A percentile compares a stretch with the other conserved stretches of the same genome.
Evolutionary conservation across 2,888 invertebrate genomes (phyloP).

Genomic region (Tipula unca): DNA sequence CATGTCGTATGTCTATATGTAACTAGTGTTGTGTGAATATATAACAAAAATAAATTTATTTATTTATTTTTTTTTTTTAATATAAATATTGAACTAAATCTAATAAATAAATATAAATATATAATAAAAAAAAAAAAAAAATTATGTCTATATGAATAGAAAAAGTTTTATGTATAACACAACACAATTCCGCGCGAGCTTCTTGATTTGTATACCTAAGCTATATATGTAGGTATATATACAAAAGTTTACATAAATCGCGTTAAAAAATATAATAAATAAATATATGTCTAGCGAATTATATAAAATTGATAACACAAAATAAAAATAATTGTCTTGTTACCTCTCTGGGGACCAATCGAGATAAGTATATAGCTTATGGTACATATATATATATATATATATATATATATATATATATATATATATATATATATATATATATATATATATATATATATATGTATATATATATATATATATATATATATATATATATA

Average conservation of each 20-base stretch:
- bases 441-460: neutral
- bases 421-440: neutral
- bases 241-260: neutral
- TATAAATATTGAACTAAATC: conserved; percentile 14
- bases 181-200: neutral
- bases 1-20: neutral
- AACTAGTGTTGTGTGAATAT: neutral
- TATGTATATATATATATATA: neutral
- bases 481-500: neutral
- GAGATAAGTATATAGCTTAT: neutral
- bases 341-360: neutral
- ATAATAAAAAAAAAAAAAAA: neutral
- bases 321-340: neutral
- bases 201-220: neutral
- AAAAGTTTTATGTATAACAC: conserved; percentile 4
- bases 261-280: neutral
- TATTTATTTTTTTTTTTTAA: neutral
- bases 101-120: conserved; percentile 14
- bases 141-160: conserved; percentile 8
- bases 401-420: too few relatives aligned
- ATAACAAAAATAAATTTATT: conserved; percentile 8
- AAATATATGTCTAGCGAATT: neutral
- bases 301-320: neutral
- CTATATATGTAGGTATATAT: neutral
- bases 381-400: neutral